Conservation (phyloP, 37 sponge, comb jelly and placozoan species). For the Amphimedon queenslandica region DNA sequence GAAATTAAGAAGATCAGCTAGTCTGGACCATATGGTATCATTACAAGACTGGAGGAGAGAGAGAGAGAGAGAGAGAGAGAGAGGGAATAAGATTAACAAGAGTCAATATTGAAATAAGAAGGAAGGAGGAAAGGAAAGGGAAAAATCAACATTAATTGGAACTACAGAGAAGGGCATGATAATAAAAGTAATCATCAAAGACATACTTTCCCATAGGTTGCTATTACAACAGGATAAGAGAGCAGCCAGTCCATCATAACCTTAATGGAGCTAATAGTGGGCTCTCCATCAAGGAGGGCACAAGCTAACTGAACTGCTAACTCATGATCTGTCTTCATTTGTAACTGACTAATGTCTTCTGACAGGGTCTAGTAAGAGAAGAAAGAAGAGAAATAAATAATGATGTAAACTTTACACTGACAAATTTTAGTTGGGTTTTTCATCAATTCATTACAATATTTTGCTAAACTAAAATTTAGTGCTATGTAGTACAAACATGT, state of each 20-base stretch:
- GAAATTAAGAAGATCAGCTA: constrained; percentile 80
- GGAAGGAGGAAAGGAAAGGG: too few relatives aligned
- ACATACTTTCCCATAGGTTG: constrained; percentile 72
- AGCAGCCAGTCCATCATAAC: constrained; percentile 75
- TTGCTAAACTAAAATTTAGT: too few relatives aligned
- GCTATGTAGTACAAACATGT: too few relatives aligned
- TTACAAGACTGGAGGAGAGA: constrained; percentile 35
- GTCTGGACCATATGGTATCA: constrained; percentile 72
- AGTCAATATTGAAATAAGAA: too few relatives aligned
- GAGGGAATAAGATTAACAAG: neutral
- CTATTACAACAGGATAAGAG: constrained; percentile 64
- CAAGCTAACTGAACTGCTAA: constrained; percentile 26
- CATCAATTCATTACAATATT: too few relatives aligned
- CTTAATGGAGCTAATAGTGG: constrained; percentile 35
- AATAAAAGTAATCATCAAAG: too few relatives aligned
- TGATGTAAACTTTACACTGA: too few relatives aligned
- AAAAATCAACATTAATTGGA: too few relatives aligned
- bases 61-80: neutral
- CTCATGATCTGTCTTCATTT: constrained; percentile 6
- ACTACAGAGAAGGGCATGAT: too few relatives aligned
- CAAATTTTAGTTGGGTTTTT: too few relatives aligned
- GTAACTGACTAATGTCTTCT: neutral
- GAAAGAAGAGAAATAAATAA: too few relatives aligned
- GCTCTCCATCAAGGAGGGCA: constrained; percentile 34
- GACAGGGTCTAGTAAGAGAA: neutral